Base-by-base conservation (phyloP, 2,797 vertebrate genomes). In the Heterohyrax brucei region DNA sequence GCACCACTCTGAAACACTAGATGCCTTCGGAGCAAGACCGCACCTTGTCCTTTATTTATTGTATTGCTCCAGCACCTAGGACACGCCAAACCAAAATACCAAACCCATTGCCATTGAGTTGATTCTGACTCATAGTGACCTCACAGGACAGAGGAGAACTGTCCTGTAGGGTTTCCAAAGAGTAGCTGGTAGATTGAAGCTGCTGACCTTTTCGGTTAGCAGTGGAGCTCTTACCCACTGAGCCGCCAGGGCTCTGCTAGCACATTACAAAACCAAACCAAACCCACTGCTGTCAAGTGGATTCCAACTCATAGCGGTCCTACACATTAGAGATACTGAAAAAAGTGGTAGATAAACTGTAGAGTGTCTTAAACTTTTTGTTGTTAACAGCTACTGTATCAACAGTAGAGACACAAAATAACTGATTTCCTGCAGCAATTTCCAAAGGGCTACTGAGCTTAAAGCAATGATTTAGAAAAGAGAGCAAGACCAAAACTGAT, bases 381-480 rank as follows among this genome's bases (percentile, higher is more conserved):
- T 56, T 50, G 62, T 4, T 73, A 80, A 62, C 5, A 95, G 44
- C 33, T 79, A 77, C 48, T 92, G 4, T 33, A 28, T 91, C 44
- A 89, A 75, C 0, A 66, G 16, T 6, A 76, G 22, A 88, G 18
- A 66, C 8, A 87, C 4, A 64, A 59, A 56, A 59, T 53, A 56
- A 75, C 1, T 44, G 22, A 80, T 53, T 81, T 93, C 56, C 82
- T 70, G 30, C 5, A 81, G 50, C 44, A 90, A 88, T 28, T 30
- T 33, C 24, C 70, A 39, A 61, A 82, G 39, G 4, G 33, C 75
- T 53, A 77, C 7, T 66, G 16, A 72, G 30, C 44, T 88, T 87
- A 33, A 59, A 78, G 75, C 81, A 77, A 46, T n/a, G 33, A 80
- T 33, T 95, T 50, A 70, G 84, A n/a, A 82, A 73, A 77, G 44